phyloP scores from a whole-genome alignment of 2,888 invertebrate species.

The Pantelozetes paolii region DNA sequence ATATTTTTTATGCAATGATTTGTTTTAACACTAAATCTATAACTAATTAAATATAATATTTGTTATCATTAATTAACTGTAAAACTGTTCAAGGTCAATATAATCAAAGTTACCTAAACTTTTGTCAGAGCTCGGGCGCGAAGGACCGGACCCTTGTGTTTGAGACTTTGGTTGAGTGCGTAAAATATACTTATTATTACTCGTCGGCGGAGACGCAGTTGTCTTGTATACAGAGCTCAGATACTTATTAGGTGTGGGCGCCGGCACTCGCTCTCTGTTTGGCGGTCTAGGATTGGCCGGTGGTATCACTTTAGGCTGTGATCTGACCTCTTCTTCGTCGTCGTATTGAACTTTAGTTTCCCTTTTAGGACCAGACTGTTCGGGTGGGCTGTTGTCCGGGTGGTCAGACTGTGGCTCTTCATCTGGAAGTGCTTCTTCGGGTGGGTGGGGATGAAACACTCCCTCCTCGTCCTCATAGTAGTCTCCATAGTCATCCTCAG shows the following conservation, averaged over 20 bases:
- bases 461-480: background rate
- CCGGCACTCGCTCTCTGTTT: background rate
- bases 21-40: too few relatives aligned
- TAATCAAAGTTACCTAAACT: slow-evolving; percentile 1
- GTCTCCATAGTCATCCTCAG: background rate
- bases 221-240: background rate
- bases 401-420: background rate
- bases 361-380: too few relatives aligned
- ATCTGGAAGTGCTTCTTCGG: background rate
- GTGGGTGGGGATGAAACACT: background rate
- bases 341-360: background rate
- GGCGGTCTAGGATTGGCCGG: background rate
- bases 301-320: background rate
- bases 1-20: too few relatives aligned
- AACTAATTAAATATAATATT: too few relatives aligned
- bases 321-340: slow-evolving; percentile 3
- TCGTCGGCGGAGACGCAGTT: too few relatives aligned
- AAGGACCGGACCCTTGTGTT: too few relatives aligned
- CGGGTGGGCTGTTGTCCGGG: background rate
- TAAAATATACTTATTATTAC: too few relatives aligned
- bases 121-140: too few relatives aligned
- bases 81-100: too few relatives aligned
- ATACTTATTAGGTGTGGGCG: background rate
- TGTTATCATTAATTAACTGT: too few relatives aligned
- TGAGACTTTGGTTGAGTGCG: too few relatives aligned